Percentiles rank a stretch among this genome's conserved stretches.
phyloP scores from a whole-genome alignment of 2,888 invertebrate species.

The Ormyrus nitidulus region DNA sequence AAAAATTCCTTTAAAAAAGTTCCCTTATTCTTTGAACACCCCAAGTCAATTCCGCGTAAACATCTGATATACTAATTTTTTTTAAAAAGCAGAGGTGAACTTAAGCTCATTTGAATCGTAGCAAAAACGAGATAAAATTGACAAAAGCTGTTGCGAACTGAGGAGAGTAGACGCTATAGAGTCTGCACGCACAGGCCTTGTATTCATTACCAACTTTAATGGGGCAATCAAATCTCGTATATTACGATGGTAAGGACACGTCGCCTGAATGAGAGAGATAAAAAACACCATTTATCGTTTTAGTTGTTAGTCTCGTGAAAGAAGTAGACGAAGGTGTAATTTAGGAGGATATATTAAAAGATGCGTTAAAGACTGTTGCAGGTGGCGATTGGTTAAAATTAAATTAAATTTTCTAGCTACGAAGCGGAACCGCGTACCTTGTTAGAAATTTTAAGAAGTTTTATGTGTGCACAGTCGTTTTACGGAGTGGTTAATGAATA shows the following conservation, averaged over 20 bases:
- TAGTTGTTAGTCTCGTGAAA: neutral
- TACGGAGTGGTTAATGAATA: no score
- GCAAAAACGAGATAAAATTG: neutral
- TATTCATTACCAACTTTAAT: constrained; percentile 31
- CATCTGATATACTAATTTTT: no score
- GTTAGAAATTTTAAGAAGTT: no score
- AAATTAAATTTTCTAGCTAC: no score
- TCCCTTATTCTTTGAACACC: no score
- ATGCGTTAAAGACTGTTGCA: neutral
- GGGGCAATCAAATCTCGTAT: constrained; percentile 20
- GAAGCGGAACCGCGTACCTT: no score
- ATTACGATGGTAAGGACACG: constrained; percentile 19
- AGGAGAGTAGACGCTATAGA: neutral
- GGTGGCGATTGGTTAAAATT: neutral
- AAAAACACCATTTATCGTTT: constrained; percentile 5
- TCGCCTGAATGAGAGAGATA: constrained; percentile 3
- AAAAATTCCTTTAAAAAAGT: no score
- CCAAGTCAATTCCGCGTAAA: no score
- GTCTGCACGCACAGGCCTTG: neutral
- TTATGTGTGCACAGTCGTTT: no score
- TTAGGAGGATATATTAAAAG: constrained; percentile 3
- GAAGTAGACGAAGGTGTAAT: neutral
- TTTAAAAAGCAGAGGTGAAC: no score
- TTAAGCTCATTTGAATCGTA: no score
- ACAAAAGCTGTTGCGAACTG: constrained; percentile 6